Base-by-base conservation (phyloP, 2,888 invertebrate genomes). In the Brachyopa scutellaris region DNA sequence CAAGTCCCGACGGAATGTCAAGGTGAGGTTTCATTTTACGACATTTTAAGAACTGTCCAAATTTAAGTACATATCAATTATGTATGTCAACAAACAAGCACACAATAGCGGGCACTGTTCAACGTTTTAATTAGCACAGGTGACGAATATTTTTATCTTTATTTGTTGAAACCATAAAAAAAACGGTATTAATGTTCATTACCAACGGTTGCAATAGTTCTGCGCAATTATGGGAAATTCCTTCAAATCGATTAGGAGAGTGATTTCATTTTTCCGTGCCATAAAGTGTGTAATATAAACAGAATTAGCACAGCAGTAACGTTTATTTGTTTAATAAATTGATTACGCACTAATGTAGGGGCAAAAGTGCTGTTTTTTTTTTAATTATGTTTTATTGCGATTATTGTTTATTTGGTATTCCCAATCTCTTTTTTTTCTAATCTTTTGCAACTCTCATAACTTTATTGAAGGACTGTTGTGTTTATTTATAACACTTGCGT, bases 1-100 rank as follows among this genome's bases (percentile, higher is more conserved):
- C 90, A 59, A 91, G 91, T 86, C 90, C 90, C 85, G 90, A 91
- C 86, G 90, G 89, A 87, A 89, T 90, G 87, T 91, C 90, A 85
- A 90, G 91, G 90, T 91, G 76, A 69, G 86, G 3, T n/a, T 23
- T 38, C 7, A 3, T 38, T 47, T 38, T 9, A 0, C 19, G n/a
- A n/a, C n/a, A n/a, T n/a, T n/a, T n/a, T 26, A 5, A 6, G 6
- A 26, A 21, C 42, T 42, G 17, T 42, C 17, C n/a, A 19, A n/a
- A 26, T 26, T 26, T 26, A 26, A 26, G 6, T 5, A 26, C 26
- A 6, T 6, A 26, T 26, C 19, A 15, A 9, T 33, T 11, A 1
- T 13, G 2, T 13, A n/a, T 36, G 36, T 36, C 36, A 36, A 2
- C 11, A n/a, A 33, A 33, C 33, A 1, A 11, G 11, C 2, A 33